Evolutionary conservation across 2,797 vertebrate species (phyloP), one percentile per base, ranked within the genome.

Genomic region (Sebastolobus altivelis): DNA sequence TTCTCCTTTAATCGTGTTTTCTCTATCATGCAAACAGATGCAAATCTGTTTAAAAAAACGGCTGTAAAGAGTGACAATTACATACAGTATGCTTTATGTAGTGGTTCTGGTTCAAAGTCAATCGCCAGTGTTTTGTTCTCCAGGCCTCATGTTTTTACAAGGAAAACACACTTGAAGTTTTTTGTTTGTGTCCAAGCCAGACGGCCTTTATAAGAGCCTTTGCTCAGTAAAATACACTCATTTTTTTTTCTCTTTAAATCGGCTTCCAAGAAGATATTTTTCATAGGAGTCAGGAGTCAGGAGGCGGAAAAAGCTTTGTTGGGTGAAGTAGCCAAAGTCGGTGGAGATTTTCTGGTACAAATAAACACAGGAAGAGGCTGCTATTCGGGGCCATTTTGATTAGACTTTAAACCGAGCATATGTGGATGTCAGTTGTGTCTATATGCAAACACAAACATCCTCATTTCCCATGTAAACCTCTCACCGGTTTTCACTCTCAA

Each of bases 331-430:
- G 65, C 79, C 80, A 54, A 61, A 88, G 87, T 89, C 90, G 75
- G 77, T 31, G 72, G 89, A 87, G 92, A 87, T 88, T 92, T 85
- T 89, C 60, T 84, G 86, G 65, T 58, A 65, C 84, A 92, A 94
- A 94, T 94, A 95, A 95, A 95, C 92, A 95, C 94, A 92, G 93
- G 94, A 95, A 94, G 88, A 89, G 75, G 75, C 81, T 49, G 68
- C 82, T 83, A 78, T 84, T 88, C 22, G 65, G 81, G 84, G 82
- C 25, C 46, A n/a, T 77, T 92, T 83, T 89, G 85, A 94, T 94
- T 89, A 87, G 68, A 85, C 73, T 63, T 55, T 82, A 86, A 86
- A 82, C 63, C 5, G 13, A 62, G 80, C 62, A 58, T 84, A 92
- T 88, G 88, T 84, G 79, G 85, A 83, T 67, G 81, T 84, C 69